phyloP scores from a whole-genome alignment of 2,888 invertebrate species.

The Philonicus albiceps region DNA sequence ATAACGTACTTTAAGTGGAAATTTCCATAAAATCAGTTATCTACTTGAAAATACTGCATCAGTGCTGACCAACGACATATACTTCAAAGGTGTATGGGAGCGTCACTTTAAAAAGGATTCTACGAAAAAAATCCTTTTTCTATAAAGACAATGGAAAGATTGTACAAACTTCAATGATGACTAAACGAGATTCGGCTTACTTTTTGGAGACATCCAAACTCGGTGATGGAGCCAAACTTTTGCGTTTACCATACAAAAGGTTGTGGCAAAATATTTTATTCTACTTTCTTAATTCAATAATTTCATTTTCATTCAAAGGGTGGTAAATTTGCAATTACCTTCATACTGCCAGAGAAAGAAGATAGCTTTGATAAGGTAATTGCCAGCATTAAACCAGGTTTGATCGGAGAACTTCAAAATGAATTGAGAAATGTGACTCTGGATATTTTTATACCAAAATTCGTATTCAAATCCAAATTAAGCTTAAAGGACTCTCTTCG shows the following conservation, averaged over 20 bases:
- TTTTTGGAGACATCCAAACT: background rate
- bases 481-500: background rate
- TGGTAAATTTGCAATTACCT: background rate
- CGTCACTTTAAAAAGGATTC: background rate
- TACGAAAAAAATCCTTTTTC: background rate
- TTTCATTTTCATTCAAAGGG: background rate
- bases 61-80: background rate
- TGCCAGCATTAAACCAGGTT: background rate
- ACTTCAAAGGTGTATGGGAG: background rate
- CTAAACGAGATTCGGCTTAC: background rate
- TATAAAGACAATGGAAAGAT: background rate
- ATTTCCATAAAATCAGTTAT: too few relatives aligned
- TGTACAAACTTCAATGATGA: background rate
- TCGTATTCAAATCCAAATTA: background rate
- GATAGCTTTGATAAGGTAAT: background rate
- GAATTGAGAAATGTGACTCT: background rate
- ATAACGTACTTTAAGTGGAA: too few relatives aligned
- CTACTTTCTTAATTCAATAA: background rate
- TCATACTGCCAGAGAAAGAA: background rate
- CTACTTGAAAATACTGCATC: background rate
- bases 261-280: background rate
- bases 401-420: background rate
- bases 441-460: background rate
- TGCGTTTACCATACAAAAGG: background rate
- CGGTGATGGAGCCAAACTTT: background rate